Evolutionary conservation across 2,888 invertebrate species (phyloP).

Genomic region (Cenopis cana): DNA sequence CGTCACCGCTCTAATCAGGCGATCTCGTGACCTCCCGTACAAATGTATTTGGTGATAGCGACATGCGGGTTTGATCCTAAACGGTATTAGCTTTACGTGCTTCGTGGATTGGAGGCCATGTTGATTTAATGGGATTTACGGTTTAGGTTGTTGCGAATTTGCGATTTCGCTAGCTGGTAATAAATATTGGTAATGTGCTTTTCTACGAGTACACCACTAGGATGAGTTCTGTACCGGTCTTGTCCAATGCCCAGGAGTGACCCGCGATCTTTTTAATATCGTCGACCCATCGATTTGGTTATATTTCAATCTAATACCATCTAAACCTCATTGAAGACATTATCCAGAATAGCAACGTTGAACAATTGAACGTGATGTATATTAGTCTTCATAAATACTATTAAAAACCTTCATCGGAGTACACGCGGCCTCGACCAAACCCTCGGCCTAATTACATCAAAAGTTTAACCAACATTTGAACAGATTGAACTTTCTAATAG

Average conservation of each 20-base stretch:
- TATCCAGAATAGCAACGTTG: not conserved
- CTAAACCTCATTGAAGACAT: not conserved
- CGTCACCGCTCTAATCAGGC: conserved; percentile 43
- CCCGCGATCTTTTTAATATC: too few species aligned
- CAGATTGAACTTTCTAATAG: conserved; percentile 41
- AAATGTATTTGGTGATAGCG: conserved; percentile 40
- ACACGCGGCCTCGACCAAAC: not conserved
- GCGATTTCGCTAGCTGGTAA: conserved; percentile 1
- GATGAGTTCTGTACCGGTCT: too few species aligned
- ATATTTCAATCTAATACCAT: too few species aligned
- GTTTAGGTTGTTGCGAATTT: not conserved
- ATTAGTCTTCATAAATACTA: not conserved
- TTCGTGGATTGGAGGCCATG: conserved; percentile 12
- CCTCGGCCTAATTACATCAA: conserved; percentile 19
- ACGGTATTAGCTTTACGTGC: conserved; percentile 36
- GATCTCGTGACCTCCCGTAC: conserved; percentile 44
- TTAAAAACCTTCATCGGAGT: not conserved
- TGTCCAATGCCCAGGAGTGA: too few species aligned
- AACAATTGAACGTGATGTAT: not conserved
- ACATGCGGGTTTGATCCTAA: conserved; percentile 38
- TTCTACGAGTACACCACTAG: not conserved
- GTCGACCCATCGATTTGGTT: too few species aligned
- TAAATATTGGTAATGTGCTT: not conserved
- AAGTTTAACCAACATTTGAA: conserved; percentile 20
- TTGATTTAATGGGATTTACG: conserved; percentile 12